Evolutionary conservation across 2,113 vertebrate species (phyloP), one percentile per base, ranked within the genome.

Genomic region (Melierax canorus): DNA sequence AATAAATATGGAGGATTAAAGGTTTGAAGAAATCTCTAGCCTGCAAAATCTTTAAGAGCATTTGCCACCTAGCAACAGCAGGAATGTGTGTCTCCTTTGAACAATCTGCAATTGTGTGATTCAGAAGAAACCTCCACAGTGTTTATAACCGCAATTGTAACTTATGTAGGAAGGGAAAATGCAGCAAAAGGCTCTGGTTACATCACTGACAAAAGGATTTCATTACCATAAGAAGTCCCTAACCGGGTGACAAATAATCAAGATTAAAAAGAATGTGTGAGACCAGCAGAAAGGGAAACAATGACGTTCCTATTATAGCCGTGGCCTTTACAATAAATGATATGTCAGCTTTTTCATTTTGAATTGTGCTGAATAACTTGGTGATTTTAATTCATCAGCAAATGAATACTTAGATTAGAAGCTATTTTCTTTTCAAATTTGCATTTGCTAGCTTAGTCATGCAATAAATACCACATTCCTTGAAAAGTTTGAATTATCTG

Each of bases 221-320:
- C 68, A 97, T 97, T 97, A 95, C 89, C 96, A 96, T 96, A 96
- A 96, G 95, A 92, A 96, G 78, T 96, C 81, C 79, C 87, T 94
- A 95, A 83, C 82, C 45, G 75, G 51, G 67, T 95, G 78, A 94
- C 96, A 94, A 97, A 96, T 95, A 97, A 94, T 97, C 92, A 96
- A 95, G 96, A 94, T 94, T 88, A 71, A 96, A 97, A 97, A 96
- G 95, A 97, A 97, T 97, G 94, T 96, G 96, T 96, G 94, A 96
- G 91, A 97, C 86, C 84, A 97, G 96, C 96, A 97, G 92, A 95
- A 97, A 95, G 91, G 71, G 94, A 97, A 96, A 97, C 97, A 97
- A 97, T 94, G 87, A 69, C 0, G 24, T 95, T 95, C 96, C 96
- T 94, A 80, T 96, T 97, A 96, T 95, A 95, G 96, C 92, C 26